Evolutionary conservation across 1,140 invertebrate species (phyloP), one percentile per base, ranked within the genome.

Genomic region (Solenopsis fugax): DNA sequence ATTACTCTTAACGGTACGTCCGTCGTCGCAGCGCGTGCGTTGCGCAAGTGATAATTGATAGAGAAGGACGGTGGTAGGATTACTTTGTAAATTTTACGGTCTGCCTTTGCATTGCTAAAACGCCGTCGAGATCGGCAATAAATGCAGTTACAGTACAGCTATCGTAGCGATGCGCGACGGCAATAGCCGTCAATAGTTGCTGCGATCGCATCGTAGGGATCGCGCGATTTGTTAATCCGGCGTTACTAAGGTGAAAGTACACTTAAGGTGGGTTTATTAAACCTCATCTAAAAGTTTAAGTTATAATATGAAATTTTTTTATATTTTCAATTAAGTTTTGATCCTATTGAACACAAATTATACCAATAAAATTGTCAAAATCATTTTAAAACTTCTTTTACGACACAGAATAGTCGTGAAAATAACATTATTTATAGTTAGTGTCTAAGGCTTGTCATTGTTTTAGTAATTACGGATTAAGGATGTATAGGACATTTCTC

Each of bases 1-100:
- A 84, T 88, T 88, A 90, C 72, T 87, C 82, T 78, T 50, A 71
- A 71, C 56, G 77, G 64, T 77, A 88, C 72, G 85, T 87, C 80
- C 88, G 78, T 89, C 69, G 85, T 89, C 65, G 21, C 41, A 50
- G 48, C 21, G 65, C 87, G 71, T 65, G 71, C 58, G 81, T 85
- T 67, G 56, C 67, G 37, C 75, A 50, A 67, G 77, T 60, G 75
- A 87, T 81, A 82, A 87, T 77, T 67, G 29, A 75, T 58, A 84
- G 78, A 62, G 56, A 85, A 86, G 65, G 34, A 89, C 65, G 67
- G 4, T 48, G 18, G 37, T 41, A 34, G 29, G 4, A 16, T 60
- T 60, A 73, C 54, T 73, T 50, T 75, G 80, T 58, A 4, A 62
- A 84, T 84, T 75, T 73, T 62, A 75, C 69, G 45, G n/a, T 13